Evolutionary conservation across 2,797 vertebrate genomes (phyloP).

Genomic region (Buphagus erythrorhynchus): DNA sequence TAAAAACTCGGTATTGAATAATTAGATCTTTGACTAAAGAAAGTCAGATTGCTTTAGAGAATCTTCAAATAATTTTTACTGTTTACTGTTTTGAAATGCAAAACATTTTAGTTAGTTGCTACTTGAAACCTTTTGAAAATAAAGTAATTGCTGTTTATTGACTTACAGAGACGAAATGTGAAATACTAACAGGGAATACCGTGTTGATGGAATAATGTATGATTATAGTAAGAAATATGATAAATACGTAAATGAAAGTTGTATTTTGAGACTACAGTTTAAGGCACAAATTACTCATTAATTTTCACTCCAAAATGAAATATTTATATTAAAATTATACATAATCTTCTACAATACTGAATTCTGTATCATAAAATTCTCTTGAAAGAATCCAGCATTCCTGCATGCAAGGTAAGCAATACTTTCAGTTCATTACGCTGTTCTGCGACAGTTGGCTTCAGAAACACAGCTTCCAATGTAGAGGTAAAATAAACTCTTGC

Average conservation of each 20-base stretch:
- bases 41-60: background rate
- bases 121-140: background rate
- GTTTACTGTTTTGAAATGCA: slow-evolving; percentile 13
- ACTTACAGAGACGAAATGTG: background rate
- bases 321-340: background rate
- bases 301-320: background rate
- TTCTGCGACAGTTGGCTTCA: background rate
- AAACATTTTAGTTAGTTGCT: background rate
- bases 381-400: background rate
- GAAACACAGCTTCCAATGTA: background rate
- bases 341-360: background rate
- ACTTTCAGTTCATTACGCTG: background rate
- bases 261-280: background rate
- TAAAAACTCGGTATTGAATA: background rate
- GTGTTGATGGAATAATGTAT: background rate
- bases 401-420: background rate
- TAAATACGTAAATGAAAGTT: background rate
- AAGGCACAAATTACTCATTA: background rate
- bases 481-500: background rate
- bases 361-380: background rate
- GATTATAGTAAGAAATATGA: background rate
- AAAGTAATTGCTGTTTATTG: background rate
- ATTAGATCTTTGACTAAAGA: background rate
- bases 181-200: background rate
- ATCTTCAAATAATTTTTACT: background rate